Evolutionary conservation across 2,888 invertebrate species (phyloP), one percentile per base, ranked within the genome.

Genomic region (Thymelicus sylvestris): DNA sequence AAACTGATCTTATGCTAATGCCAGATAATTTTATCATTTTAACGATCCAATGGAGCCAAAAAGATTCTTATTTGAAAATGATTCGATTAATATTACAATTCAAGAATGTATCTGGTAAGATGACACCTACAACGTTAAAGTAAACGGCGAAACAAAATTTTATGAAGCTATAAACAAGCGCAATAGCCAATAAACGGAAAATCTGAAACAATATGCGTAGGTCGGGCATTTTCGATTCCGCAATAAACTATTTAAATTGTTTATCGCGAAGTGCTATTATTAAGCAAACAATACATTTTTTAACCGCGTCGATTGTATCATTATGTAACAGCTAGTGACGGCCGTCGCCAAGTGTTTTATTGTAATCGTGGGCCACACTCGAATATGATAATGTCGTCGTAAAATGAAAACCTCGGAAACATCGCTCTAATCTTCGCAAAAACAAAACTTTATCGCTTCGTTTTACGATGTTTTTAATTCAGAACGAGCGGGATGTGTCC

Each of bases 401-500:
- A 85, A 85, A 85, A 82, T 72, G 75, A 76, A 79, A 76, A 69
- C 63, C 68, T 59, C 44, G 55, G 71, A 74, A 78, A 78, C 31
- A 39, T 15, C 78, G 76, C 77, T 77, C 76, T 79, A 81, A 83
- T 84, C 83, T 81, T 79, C 77, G 85, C 84, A 77, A 86, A 87
- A 85, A 84, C 81, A 81, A 76, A 80, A 79, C 77, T 83, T 83
- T 82, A 85, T 65, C 60, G 79, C 70, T 76, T 74, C 74, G 78
- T 81, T 86, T 86, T 84, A 87, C 81, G 85, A 81, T 74, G 76
- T 78, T 81, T 81, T 84, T 83, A 83, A 87, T 85, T 85, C 84
- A 76, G 79, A 80, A 76, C 74, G 76, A 70, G 61, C 61, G 73
- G 65, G 64, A 72, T 73, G 74, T 64, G 74, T 75, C 73, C 63